A percentile compares a stretch with the other conserved stretches of the same genome.
phyloP scores from a whole-genome alignment of 2,888 invertebrate species.

The Agrotis ipsilon region DNA sequence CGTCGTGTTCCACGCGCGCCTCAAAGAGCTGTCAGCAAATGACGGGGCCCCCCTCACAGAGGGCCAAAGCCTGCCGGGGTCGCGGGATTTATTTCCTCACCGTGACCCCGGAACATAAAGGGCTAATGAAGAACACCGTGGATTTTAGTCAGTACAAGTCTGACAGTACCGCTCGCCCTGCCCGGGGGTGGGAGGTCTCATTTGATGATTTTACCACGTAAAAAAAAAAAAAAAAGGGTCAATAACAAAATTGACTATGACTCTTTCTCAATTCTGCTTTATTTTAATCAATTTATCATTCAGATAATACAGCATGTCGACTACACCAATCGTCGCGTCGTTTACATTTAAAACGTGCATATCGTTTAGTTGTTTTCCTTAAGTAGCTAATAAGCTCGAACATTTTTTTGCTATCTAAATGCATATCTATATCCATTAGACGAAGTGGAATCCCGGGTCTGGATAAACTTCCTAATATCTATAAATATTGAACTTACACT shows the following conservation, averaged over 20 bases:
- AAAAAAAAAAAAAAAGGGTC: too few relatives aligned
- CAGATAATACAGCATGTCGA: constrained; percentile 2
- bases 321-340: constrained; percentile 3
- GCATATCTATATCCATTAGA: neutral
- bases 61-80: too few relatives aligned
- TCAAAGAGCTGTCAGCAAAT: too few relatives aligned
- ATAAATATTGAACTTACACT: constrained; percentile 90
- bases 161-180: too few relatives aligned
- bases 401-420: neutral
- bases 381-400: neutral
- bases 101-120: too few relatives aligned
- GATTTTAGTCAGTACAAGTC: too few relatives aligned
- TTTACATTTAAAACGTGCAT: constrained; percentile 6
- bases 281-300: constrained; percentile 3
- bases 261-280: constrained; percentile 26
- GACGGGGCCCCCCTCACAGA: too few relatives aligned
- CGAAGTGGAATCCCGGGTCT: neutral
- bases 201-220: too few relatives aligned
- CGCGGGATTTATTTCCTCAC: too few relatives aligned
- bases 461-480: neutral
- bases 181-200: too few relatives aligned
- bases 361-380: neutral
- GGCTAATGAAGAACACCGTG: too few relatives aligned
- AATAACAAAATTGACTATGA: constrained; percentile 18
- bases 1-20: too few relatives aligned